Conservation (phyloP, 2,888 invertebrate species). For the Lasioglossum oenotherae region DNA sequence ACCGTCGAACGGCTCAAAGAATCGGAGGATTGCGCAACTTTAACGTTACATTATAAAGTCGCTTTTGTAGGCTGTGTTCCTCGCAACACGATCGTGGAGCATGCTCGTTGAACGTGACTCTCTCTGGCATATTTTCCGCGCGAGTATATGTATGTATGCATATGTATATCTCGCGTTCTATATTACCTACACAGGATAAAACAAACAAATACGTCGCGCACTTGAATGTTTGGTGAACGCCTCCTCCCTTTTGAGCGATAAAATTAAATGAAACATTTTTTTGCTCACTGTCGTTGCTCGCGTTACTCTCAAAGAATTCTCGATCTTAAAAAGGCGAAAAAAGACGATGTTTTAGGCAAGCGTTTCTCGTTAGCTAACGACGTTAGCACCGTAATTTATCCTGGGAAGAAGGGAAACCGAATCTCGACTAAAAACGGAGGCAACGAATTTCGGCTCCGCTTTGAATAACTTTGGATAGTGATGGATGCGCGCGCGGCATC, state of each 20-base stretch:
- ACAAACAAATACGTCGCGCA: neutral
- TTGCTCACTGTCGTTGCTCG: slow-evolving; percentile 15
- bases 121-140: neutral
- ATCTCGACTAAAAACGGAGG: neutral
- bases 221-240: neutral
- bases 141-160: neutral
- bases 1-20: neutral
- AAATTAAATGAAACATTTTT: slow-evolving; percentile 20
- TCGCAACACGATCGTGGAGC: neutral
- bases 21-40: neutral
- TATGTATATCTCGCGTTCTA: neutral
- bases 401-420: neutral
- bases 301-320: slow-evolving; percentile 21
- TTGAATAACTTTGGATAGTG: slow-evolving; percentile 18
- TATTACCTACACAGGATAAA: neutral
- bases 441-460: slow-evolving; percentile 18
- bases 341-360: neutral
- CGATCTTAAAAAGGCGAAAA: slow-evolving; percentile 26
- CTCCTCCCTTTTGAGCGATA: neutral
- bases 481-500: neutral
- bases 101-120: neutral
- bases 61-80: neutral
- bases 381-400: slow-evolving; percentile 47
- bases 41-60: neutral
- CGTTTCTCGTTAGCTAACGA: slow-evolving; percentile 64